Evolutionary conservation across 2,797 vertebrate species (phyloP).

Genomic region (Prionace glauca): DNA sequence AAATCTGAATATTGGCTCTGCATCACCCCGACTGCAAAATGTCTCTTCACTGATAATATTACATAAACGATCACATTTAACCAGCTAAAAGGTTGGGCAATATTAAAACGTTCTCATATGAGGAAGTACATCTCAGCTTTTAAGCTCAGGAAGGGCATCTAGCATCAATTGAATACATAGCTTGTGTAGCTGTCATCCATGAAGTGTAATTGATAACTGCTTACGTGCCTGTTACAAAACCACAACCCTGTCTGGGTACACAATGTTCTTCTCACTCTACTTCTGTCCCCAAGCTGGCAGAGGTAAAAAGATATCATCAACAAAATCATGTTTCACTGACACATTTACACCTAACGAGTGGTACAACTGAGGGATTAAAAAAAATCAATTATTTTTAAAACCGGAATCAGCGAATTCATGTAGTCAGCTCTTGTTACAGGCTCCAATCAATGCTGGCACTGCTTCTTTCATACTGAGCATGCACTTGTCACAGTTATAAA

Average conservation of each 20-base stretch:
- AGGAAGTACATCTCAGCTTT: background rate
- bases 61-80: background rate
- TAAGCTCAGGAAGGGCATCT: background rate
- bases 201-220: background rate
- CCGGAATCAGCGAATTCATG: too few species aligned
- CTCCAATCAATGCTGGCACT: background rate
- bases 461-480: background rate
- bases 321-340: constrained; percentile 7
- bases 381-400: constrained; percentile 1
- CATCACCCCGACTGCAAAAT: background rate
- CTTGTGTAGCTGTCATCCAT: background rate
- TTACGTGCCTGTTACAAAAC: background rate
- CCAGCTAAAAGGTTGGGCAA: background rate
- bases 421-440: background rate
- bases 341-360: background rate
- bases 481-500: background rate
- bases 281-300: background rate
- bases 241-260: background rate
- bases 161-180: background rate
- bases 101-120: too few species aligned
- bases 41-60: background rate
- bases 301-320: background rate
- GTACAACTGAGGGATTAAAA: background rate
- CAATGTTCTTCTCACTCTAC: background rate
- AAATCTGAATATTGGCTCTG: too few species aligned